Base-by-base conservation (phyloP, 2,888 invertebrate species). In the Drosophila siamana region DNA sequence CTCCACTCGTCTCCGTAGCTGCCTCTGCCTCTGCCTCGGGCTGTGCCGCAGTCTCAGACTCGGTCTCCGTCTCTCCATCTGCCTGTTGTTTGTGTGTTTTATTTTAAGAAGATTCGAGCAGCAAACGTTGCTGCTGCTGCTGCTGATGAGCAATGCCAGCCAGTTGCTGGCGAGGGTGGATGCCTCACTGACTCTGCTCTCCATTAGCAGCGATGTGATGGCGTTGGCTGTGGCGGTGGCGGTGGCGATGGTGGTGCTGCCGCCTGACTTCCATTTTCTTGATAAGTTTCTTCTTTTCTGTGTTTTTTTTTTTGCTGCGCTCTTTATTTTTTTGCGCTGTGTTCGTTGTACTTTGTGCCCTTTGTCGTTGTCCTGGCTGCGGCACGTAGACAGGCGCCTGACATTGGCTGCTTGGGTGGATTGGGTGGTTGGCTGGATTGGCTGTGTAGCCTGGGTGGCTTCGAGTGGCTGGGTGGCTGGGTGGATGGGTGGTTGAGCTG, bases 101-200 rank as follows among this genome's bases (percentile, higher is more conserved):
- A 83, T 83, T 83, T 83, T 83, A 83, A 83, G 82, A 82, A 82
- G 83, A 87, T 83, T 71, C 78, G 69, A 79, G 71, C 71, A 69
- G 66, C 59, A 51, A 54, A 52, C 38, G 36, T 13, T 48, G 43
- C 11, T 43, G 43, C n/a, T 43, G 43, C 33, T 33, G 33, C 33
- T 33, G 47, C 3, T 52, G 82, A 82, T 82, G 82, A 82, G 82
- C 82, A 86, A 82, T 86, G 81, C 86, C 66, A 74, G 77, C 9
- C 41, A 41, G 38, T 44, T 56, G 59, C 52, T 40, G 61, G 52
- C 47, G 59, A 64, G 64, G 63, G 63, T 62, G 62, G 56, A 55
- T 54, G 61, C 61, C 55, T 16, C 46, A 46, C 16, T 38, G 52
- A 44, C 36, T 59, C 52, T 44, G 60, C 51, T 52, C 60, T 60